These are phyloP conservation scores for Rynchops niger DNA, from an alignment of 2,113 vertebrate species.

Conservation along the genomic window DNA sequence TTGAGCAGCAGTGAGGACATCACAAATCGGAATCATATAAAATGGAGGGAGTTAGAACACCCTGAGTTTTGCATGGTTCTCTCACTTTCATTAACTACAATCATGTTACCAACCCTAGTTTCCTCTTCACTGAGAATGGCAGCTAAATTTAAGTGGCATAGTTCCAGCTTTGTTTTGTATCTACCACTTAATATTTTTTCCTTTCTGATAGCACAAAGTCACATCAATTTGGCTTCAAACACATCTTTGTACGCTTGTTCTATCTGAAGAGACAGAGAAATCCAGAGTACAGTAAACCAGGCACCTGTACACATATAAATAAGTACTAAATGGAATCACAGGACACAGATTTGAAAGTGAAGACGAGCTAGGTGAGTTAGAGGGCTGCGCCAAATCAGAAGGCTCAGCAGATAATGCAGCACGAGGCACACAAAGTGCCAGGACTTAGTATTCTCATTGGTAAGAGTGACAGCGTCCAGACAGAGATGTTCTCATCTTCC, in stretches of 20 bases:
- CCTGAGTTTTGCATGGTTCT: background rate
- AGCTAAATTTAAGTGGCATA: background rate
- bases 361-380: background rate
- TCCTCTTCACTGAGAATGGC: background rate
- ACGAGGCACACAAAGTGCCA: background rate
- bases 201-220: background rate
- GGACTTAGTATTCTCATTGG: background rate
- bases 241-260: background rate
- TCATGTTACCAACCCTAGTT: background rate
- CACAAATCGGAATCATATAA: background rate
- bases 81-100: background rate
- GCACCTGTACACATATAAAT: background rate
- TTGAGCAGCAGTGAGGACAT: background rate
- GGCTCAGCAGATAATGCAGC: background rate
- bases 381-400: background rate
- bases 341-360: background rate
- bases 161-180: background rate
- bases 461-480: background rate
- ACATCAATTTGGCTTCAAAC: background rate
- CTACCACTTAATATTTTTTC: background rate
- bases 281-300: background rate
- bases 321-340: background rate
- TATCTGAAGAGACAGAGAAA: background rate
- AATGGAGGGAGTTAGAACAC: background rate
- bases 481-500: background rate